These are phyloP conservation scores for Salvelinus alpinus DNA, from an alignment of 2,113 vertebrate species.

Conservation along the genomic window DNA sequence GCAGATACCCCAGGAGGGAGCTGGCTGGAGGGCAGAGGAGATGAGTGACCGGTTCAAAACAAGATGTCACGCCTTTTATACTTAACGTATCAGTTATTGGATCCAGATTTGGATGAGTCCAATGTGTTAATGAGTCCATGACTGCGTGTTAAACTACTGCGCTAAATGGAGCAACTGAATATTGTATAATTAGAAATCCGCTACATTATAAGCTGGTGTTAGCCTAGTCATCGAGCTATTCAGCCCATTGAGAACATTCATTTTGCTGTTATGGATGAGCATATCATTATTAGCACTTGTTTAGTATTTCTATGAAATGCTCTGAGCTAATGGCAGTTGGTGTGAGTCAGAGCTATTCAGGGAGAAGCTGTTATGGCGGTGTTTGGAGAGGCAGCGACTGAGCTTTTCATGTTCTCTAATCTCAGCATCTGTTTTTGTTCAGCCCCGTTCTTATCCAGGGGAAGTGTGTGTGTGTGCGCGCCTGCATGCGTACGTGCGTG, in stretches of 20 bases:
- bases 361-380: background rate
- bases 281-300: background rate
- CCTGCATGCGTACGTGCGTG: background rate
- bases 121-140: background rate
- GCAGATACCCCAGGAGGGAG: conserved; percentile 17
- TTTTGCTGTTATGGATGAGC: conserved; percentile 7
- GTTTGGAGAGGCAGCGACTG: background rate
- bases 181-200: background rate
- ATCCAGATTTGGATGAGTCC: background rate
- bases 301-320: background rate
- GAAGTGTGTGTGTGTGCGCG: background rate
- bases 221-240: too few species aligned
- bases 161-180: background rate
- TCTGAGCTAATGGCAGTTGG: background rate
- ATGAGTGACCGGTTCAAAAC: conserved; percentile 14
- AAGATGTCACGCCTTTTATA: background rate
- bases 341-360: background rate
- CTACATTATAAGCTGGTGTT: too few species aligned
- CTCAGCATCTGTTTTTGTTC: conserved; percentile 8
- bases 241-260: too few species aligned
- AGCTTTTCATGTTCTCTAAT: conserved; percentile 7
- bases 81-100: background rate
- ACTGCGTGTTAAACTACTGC: background rate
- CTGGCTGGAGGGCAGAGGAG: background rate
- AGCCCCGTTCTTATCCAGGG: background rate